Evolutionary conservation across 2,113 vertebrate genomes (phyloP).

Genomic region (Gavia stellata): DNA sequence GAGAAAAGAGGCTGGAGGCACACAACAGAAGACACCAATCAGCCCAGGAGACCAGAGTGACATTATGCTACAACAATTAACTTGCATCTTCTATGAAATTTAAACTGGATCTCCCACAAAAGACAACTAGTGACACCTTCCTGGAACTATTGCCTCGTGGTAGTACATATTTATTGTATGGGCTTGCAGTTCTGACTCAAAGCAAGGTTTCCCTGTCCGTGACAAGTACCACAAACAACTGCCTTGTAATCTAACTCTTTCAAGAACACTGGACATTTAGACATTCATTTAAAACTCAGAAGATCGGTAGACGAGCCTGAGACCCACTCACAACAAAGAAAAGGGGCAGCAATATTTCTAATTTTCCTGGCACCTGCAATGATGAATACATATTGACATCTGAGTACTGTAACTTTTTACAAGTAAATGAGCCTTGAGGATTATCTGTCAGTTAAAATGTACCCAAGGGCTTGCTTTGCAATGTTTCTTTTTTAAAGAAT

Average conservation of each 20-base stretch:
- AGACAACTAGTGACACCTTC: background rate
- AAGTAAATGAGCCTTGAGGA: slow-evolving; percentile 52
- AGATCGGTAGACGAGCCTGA: background rate
- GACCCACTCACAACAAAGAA: background rate
- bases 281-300: background rate
- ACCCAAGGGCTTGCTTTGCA: slow-evolving; percentile 28
- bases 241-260: background rate
- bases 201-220: background rate
- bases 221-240: background rate
- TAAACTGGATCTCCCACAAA: background rate
- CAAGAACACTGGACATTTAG: background rate
- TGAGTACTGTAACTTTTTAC: slow-evolving; percentile 23
- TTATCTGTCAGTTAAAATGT: slow-evolving; percentile 43
- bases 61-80: background rate
- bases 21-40: background rate
- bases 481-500: slow-evolving; percentile 25
- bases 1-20: background rate
- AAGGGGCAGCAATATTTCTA: background rate
- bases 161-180: background rate
- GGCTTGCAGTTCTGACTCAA: background rate
- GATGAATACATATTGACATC: background rate
- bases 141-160: background rate
- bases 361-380: slow-evolving; percentile 6
- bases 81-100: background rate
- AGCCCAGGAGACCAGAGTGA: background rate